These are phyloP conservation scores for Lithobius niger DNA, from an alignment of 1,140 invertebrate genomes.

Conservation along the genomic window DNA sequence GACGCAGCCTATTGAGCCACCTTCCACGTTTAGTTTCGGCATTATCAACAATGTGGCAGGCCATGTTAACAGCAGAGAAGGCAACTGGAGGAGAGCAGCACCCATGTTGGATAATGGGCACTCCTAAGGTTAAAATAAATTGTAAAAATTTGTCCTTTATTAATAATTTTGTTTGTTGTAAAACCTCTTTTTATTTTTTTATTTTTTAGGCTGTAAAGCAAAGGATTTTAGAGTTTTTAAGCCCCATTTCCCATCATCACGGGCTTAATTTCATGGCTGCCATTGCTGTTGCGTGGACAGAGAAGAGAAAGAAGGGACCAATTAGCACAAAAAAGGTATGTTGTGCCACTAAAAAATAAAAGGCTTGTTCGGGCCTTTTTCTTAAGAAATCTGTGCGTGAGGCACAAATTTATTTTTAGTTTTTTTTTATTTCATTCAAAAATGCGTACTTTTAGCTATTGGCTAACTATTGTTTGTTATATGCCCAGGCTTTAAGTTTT, in stretches of 20 bases:
- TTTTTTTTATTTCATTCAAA: too few relatives aligned
- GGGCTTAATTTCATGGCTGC: slow-evolving; percentile 67
- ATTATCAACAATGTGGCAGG: slow-evolving; percentile 66
- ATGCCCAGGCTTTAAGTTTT: too few relatives aligned
- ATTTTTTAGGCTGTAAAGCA: slow-evolving; percentile 47
- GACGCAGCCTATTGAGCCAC: slow-evolving; percentile 59
- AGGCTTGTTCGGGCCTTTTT: too few relatives aligned
- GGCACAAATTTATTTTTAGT: too few relatives aligned
- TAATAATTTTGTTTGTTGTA: slow-evolving; percentile 3
- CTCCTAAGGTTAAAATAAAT: slow-evolving; percentile 25
- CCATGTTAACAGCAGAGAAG: slow-evolving; percentile 40
- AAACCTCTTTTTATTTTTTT: slow-evolving; percentile 7
- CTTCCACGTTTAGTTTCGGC: slow-evolving; percentile 68
- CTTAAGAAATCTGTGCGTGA: too few relatives aligned
- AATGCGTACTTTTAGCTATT: too few relatives aligned
- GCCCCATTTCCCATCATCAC: slow-evolving; percentile 75
- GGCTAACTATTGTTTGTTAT: too few relatives aligned
- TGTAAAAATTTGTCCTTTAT: slow-evolving; percentile 2
- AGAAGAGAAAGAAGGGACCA: slow-evolving; percentile 40
- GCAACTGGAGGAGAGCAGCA: slow-evolving; percentile 16
- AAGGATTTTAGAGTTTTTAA: slow-evolving; percentile 69
- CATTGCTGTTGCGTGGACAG: slow-evolving; percentile 79
- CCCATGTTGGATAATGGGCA: slow-evolving; percentile 29
- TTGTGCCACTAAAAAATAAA: too few relatives aligned
- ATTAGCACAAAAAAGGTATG: slow-evolving; percentile 37